These are phyloP conservation scores for Heloderma charlesbogerti DNA, from an alignment of 2,113 vertebrate species.

Conservation along the genomic window DNA sequence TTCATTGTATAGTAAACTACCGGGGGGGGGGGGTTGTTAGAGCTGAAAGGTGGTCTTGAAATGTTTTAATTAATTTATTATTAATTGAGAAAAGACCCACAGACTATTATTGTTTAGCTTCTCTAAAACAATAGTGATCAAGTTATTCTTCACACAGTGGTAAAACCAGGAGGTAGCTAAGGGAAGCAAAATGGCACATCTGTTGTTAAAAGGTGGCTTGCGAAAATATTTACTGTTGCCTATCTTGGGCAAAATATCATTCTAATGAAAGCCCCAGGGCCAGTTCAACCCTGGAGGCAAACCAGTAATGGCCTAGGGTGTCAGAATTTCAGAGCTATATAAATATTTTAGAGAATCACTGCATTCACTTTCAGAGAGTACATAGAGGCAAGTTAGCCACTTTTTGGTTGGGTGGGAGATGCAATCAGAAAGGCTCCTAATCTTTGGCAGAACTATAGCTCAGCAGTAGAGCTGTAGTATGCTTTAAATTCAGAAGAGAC, in stretches of 20 bases:
- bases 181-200: background rate
- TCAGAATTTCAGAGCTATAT: too few species aligned
- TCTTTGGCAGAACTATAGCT: background rate
- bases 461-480: too few species aligned
- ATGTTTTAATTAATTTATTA: too few species aligned
- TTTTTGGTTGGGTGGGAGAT: too few species aligned
- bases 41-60: too few species aligned
- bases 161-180: background rate
- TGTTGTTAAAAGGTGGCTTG: background rate
- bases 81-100: too few species aligned
- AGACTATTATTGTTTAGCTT: background rate
- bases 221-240: background rate
- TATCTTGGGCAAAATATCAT: background rate
- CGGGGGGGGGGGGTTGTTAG: background rate
- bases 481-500: background rate
- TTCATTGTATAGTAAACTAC: background rate
- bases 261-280: background rate
- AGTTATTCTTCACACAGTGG: background rate
- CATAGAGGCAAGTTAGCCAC: too few species aligned
- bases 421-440: too few species aligned
- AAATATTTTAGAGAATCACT: background rate
- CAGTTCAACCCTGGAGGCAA: background rate
- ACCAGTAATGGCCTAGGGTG: background rate
- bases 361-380: background rate
- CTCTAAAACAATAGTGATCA: background rate